Evolutionary conservation across 2,797 vertebrate species (phyloP).

Genomic region (Sibirionetta formosa): DNA sequence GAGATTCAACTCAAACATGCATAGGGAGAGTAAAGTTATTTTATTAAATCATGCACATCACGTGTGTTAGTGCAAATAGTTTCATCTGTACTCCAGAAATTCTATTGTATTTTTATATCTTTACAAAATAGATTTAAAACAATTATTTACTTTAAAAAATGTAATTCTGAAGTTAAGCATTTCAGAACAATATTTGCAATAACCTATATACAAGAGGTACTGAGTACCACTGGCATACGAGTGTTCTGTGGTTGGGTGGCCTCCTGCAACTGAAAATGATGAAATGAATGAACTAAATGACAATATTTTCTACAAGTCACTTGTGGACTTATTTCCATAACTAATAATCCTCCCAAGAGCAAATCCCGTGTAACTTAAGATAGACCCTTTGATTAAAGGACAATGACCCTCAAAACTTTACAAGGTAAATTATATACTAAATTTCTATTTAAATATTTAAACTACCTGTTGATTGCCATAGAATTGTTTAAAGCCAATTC

Average conservation of each 20-base stretch:
- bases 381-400: constrained; percentile 79
- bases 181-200: constrained; percentile 91
- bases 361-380: constrained; percentile 79
- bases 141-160: constrained; percentile 92
- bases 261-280: constrained; percentile 85
- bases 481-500: constrained; percentile 75
- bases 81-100: constrained; percentile 92
- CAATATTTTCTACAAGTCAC: constrained; percentile 81
- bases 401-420: constrained; percentile 79
- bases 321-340: constrained; percentile 79
- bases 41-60: constrained; percentile 97
- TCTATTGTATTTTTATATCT: constrained; percentile 89
- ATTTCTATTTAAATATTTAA: constrained; percentile 81
- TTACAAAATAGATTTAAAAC: constrained; percentile 95
- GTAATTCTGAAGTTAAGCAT: constrained; percentile 90
- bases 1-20: constrained; percentile 83
- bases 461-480: constrained; percentile 77
- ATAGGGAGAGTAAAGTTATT: constrained; percentile 90
- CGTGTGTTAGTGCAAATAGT: constrained; percentile 93
- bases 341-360: constrained; percentile 81
- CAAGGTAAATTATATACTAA: constrained; percentile 81
- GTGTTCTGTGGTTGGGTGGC: constrained; percentile 83
- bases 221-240: constrained; percentile 87
- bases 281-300: constrained; percentile 79
- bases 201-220: constrained; percentile 91